Conservation (phyloP, 2,113 vertebrate genomes). For the Hydropotes inermis region DNA sequence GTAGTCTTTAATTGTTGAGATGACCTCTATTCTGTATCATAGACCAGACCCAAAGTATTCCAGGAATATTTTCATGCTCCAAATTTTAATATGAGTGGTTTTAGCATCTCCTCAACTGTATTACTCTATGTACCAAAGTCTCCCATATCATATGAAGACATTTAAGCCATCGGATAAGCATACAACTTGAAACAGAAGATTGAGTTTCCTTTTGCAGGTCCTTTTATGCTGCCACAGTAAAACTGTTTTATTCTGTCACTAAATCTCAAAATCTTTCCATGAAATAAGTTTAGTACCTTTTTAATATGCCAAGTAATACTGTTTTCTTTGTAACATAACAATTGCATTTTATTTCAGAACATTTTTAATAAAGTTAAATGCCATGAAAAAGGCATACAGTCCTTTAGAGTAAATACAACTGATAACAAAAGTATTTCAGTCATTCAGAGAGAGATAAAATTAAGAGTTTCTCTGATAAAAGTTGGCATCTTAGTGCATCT, state of each 20-base stretch:
- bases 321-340: not conserved
- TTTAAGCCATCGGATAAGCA: not conserved
- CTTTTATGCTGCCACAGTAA: not conserved
- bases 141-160: not conserved
- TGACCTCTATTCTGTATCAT: not conserved
- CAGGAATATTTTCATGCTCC: not conserved
- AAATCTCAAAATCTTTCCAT: constrained; percentile 13
- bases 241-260: constrained; percentile 32
- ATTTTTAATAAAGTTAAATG: constrained; percentile 22
- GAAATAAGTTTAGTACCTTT: constrained; percentile 5
- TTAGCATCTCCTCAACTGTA: constrained; percentile 6
- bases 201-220: not conserved
- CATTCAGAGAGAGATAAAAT: not conserved
- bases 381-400: not conserved
- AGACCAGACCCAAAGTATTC: not conserved
- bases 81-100: not conserved
- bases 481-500: not conserved
- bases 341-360: constrained; percentile 27
- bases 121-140: not conserved
- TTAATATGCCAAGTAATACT: not conserved
- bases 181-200: not conserved
- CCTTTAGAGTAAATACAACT: not conserved
- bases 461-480: not conserved
- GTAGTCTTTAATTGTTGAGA: constrained; percentile 2
- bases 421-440: not conserved